Evolutionary conservation across 35 echinoderm and acorn worm species (phyloP).

Genomic region (Stichopus chloronotus): DNA sequence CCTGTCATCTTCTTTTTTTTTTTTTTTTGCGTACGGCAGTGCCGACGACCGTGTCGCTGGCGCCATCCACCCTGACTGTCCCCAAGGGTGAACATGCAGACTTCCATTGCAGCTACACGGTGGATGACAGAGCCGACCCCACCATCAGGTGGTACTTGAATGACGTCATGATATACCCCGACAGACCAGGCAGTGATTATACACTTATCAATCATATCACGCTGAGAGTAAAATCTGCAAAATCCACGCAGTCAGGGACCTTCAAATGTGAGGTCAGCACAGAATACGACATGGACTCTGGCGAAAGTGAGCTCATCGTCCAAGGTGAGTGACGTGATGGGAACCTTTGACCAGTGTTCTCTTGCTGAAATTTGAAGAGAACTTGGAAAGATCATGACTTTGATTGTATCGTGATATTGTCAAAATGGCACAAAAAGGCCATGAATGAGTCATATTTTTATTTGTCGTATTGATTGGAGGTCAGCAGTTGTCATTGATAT

Average conservation of each 20-base stretch:
- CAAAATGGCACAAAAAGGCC: no score
- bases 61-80: neutral
- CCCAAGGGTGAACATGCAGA: neutral
- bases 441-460: no score
- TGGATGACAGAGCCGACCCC: neutral
- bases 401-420: no score
- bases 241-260: neutral
- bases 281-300: neutral
- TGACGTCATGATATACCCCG: neutral
- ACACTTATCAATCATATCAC: no score
- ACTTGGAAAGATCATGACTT: no score
- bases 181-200: neutral
- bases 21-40: neutral
- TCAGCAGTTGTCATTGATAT: no score
- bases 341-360: no score
- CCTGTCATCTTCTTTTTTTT: no score
- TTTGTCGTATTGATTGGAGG: no score
- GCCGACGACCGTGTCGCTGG: neutral
- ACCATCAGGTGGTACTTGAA: constrained; percentile 37
- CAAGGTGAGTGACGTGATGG: constrained; percentile 1
- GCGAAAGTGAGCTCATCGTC: neutral
- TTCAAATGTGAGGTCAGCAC: constrained; percentile 6
- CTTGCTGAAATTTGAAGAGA: no score
- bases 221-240: constrained; percentile 2
- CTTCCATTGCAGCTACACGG: neutral